These are phyloP conservation scores for Lypha dubia DNA, from an alignment of 2,888 invertebrate species.

Conservation along the genomic window DNA sequence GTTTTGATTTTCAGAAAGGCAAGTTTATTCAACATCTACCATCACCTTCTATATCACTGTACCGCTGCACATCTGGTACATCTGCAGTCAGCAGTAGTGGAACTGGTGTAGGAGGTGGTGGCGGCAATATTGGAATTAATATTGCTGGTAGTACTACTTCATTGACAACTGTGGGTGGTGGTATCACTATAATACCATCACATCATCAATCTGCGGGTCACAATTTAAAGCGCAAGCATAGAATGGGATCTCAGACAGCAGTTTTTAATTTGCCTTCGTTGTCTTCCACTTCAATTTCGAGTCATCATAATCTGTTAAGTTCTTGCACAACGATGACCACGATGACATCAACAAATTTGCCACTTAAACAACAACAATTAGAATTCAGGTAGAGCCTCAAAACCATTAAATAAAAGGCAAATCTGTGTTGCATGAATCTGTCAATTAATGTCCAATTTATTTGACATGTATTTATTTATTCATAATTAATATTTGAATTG, in stretches of 20 bases:
- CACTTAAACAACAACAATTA: conserved; percentile 78
- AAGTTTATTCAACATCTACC: conserved; percentile 87
- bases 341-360: conserved; percentile 55
- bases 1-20: conserved; percentile 92
- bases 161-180: conserved; percentile 58
- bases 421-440: conserved; percentile 71
- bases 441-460: conserved; percentile 56
- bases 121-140: conserved; percentile 29
- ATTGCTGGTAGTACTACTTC: conserved; percentile 48
- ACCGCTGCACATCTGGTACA: conserved; percentile 83
- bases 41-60: conserved; percentile 81
- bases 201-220: conserved; percentile 68
- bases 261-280: conserved; percentile 64
- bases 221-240: conserved; percentile 74
- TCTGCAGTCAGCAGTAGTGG: conserved; percentile 65
- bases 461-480: conserved; percentile 42
- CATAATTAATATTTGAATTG: conserved; percentile 43
- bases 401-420: conserved; percentile 55
- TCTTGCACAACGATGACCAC: conserved; percentile 62
- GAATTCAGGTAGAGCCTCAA: conserved; percentile 81
- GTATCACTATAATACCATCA: conserved; percentile 68
- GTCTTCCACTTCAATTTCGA: conserved; percentile 67
- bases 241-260: conserved; percentile 65
- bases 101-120: conserved; percentile 63
- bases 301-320: conserved; percentile 67